phyloP scores from a whole-genome alignment of 2,113 vertebrate species.

The Ctenomys sociabilis region DNA sequence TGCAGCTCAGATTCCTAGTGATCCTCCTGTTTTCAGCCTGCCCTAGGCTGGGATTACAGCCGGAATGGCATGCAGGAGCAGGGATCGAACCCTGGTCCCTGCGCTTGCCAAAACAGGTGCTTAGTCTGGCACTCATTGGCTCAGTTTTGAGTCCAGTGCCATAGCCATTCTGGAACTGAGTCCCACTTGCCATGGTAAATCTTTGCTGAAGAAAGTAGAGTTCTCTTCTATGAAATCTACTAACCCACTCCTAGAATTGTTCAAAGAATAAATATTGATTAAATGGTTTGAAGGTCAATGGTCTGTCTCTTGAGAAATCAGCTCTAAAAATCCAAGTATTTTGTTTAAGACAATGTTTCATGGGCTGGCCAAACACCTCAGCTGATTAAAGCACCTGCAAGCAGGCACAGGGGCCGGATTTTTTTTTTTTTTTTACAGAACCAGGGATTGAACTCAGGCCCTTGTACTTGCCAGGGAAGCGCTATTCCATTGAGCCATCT shows the following conservation, averaged over 20 bases:
- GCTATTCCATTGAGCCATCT: too few relatives aligned
- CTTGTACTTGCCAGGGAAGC: too few relatives aligned
- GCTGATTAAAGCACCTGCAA: too few relatives aligned
- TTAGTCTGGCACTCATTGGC: background rate
- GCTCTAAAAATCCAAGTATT: conserved; percentile 27
- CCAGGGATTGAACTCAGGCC: too few relatives aligned
- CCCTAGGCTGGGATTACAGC: too few relatives aligned
- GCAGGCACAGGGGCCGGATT: too few relatives aligned
- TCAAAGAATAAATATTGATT: background rate
- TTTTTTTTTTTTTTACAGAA: background rate
- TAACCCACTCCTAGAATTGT: background rate
- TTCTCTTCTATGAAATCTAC: conserved; percentile 37
- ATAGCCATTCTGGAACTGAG: background rate
- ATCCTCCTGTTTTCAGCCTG: too few relatives aligned
- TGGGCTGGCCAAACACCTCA: background rate
- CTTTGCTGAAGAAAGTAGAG: conserved; percentile 30
- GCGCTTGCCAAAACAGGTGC: too few relatives aligned
- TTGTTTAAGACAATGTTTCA: background rate
- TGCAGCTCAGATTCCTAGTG: too few relatives aligned
- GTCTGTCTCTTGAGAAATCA: conserved; percentile 13
- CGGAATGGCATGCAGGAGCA: too few relatives aligned
- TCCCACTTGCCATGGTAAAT: background rate
- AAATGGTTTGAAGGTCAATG: background rate
- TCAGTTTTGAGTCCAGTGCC: background rate
- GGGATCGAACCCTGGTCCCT: too few relatives aligned